Evolutionary conservation across 2,888 invertebrate species (phyloP).

Genomic region (Taphrorychus bicolor): DNA sequence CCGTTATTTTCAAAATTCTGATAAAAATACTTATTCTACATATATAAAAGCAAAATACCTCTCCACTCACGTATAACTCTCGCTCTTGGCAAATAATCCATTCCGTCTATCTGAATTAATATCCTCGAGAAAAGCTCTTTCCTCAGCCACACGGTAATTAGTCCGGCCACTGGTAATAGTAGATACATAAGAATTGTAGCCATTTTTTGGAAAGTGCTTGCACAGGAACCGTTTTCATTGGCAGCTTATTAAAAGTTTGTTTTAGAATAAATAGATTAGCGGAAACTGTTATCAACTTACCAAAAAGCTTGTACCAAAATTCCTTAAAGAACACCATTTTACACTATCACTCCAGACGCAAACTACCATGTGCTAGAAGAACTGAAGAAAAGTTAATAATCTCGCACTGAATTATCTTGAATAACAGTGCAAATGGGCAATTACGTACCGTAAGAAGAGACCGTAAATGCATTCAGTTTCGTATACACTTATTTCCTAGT

Average conservation of each 20-base stretch:
- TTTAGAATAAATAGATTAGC: not conserved
- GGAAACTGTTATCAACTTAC: not conserved
- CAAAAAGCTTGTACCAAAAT: not conserved
- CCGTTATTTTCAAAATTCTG: no score
- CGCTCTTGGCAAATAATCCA: constrained; percentile 62
- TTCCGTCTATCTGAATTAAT: constrained; percentile 64
- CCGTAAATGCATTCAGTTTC: not conserved
- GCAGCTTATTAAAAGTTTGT: no score
- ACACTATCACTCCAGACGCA: not conserved
- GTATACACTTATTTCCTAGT: not conserved
- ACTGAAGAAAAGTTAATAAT: no score
- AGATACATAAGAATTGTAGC: constrained; percentile 61
- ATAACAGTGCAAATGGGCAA: no score
- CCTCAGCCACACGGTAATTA: constrained; percentile 65
- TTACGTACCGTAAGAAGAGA: not conserved
- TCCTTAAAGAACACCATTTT: not conserved
- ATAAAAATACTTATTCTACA: no score
- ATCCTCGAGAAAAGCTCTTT: constrained; percentile 64
- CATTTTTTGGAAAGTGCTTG: not conserved
- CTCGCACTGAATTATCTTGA: no score
- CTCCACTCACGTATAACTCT: no score
- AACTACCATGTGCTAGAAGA: no score
- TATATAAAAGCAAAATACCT: no score
- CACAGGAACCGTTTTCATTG: no score
- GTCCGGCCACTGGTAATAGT: constrained; percentile 65